Base-by-base conservation (phyloP, 2,888 invertebrate genomes). In the Stenolophus ochropezus region DNA sequence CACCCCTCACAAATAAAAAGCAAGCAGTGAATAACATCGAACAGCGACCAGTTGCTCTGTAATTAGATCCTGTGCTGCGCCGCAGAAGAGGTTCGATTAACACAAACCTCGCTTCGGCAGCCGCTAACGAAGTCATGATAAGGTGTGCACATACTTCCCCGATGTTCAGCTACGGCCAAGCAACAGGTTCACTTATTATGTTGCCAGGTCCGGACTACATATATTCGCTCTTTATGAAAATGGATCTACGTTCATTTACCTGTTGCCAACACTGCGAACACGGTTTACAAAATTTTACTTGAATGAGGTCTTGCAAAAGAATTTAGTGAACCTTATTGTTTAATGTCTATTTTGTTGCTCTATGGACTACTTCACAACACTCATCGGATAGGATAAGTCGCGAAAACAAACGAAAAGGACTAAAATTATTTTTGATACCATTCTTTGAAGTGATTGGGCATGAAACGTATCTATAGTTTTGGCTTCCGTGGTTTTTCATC, bases 111-210 rank as follows among this genome's bases (percentile, higher is more conserved):
- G n/a, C n/a, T 18, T 71, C 49, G 47, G 47, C 47, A 42, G 16
- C n/a, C 14, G 47, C 47, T 71, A 42, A 71, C 71, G 21, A 47
- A 71, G 42, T 71, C 33, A 71, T 33, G 71, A 71, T 71, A 47
- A 71, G 71, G 49, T 71, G 47, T 23, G 71, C 71, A 71, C 47
- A 71, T 47, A 71, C 71, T 42, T 71, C 47, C n/a, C 11, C 18
- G 20, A 49, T 42, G 71, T 33, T 49, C 49, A 49, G 53, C 14
- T 53, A 18, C 18, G 16, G 58, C 23, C 33, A 16, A 23, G 74
- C 74, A 74, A 74, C 74, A 74, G 74, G 74, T 74, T 74, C 8
- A 49, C 14, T 74, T 74, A 74, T 74, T 74, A 74, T 49, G 25
- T 58, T 58, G 21, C 58, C 58, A 23, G 4, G 42, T 11, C 42